A percentile compares a stretch with the other conserved stretches of the same genome.
Evolutionary conservation across 2,888 invertebrate genomes (phyloP).

Genomic region (Drosophila maculinotata): DNA sequence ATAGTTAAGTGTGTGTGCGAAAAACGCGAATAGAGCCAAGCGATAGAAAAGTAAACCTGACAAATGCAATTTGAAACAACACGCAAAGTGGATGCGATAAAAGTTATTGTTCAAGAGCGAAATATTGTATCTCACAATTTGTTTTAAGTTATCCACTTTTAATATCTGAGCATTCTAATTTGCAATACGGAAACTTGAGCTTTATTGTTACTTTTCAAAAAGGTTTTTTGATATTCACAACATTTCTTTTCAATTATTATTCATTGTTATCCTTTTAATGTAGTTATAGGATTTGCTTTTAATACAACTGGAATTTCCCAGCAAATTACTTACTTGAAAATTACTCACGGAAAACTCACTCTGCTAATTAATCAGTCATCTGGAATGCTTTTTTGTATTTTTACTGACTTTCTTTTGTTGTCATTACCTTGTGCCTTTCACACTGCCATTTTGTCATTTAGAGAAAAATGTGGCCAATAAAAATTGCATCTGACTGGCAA

Average conservation of each 20-base stretch:
- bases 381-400: conserved; percentile 36
- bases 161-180: no score
- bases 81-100: conserved; percentile 16
- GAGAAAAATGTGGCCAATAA: conserved; percentile 70
- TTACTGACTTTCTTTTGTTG: conserved; percentile 10
- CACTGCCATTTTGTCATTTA: conserved; percentile 44
- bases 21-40: conserved; percentile 13
- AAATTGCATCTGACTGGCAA: conserved; percentile 56
- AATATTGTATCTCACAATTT: neutral
- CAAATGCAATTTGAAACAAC: conserved; percentile 34
- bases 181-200: no score
- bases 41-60: conserved; percentile 23
- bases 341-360: neutral
- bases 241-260: no score
- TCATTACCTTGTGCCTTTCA: conserved; percentile 39
- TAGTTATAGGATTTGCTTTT: no score
- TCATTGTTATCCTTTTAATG: no score
- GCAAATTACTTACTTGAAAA: no score
- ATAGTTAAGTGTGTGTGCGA: conserved; percentile 56
- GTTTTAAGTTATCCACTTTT: neutral
- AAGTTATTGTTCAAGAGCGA: conserved; percentile 6
- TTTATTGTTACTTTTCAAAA: no score
- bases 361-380: conserved; percentile 10
- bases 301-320: no score
- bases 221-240: no score